Base-by-base conservation (phyloP, 2,888 invertebrate genomes). In the Helicoverpa assulta region DNA sequence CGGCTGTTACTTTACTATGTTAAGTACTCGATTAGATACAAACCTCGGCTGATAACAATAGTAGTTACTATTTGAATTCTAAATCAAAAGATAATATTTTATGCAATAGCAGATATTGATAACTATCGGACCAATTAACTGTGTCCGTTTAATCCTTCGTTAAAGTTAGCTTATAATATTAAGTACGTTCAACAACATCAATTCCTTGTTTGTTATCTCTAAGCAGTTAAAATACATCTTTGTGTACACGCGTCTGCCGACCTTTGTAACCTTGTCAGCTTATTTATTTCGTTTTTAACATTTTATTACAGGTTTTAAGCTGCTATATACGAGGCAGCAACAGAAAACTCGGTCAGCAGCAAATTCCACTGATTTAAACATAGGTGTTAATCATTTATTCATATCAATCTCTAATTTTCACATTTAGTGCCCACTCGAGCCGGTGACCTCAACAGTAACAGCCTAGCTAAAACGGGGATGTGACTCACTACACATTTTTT, bases 401-500 rank as follows among this genome's bases (percentile, higher is more conserved):
- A 47, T 47, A 47, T 47, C 47, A 18, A 43, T 40, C 12, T 37
- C 18, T 21, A 29, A 65, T 58, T 57, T 52, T 58, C 18, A 52
- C 57, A 58, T 58, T 57, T 62, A 77, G 55, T 58, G 56, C 51
- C 14, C 43, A 59, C 21, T 47, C 19, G 43, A 51, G 50, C 40
- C 59, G 67, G 62, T 81, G 81, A 82, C 82, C 72, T 82, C 80
- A 82, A 47, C 56, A 26, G 37, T 59, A 80, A 57, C 64, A 72
- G 58, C 77, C 50, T 67, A 33, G 68, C 74, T 80, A 75, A 66
- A 83, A 73, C 58, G 56, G 65, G 81, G 57, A 53, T 67, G 72
- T 83, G 82, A 82, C 21, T 83, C 82, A 82, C 40, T 63, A n/a
- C 19, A 40, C 43, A 53, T 54, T 75, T 70, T 76, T 76, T 67